These are phyloP conservation scores for Chamaetylas fuelleborni DNA, from an alignment of 2,113 vertebrate genomes.

Conservation along the genomic window DNA sequence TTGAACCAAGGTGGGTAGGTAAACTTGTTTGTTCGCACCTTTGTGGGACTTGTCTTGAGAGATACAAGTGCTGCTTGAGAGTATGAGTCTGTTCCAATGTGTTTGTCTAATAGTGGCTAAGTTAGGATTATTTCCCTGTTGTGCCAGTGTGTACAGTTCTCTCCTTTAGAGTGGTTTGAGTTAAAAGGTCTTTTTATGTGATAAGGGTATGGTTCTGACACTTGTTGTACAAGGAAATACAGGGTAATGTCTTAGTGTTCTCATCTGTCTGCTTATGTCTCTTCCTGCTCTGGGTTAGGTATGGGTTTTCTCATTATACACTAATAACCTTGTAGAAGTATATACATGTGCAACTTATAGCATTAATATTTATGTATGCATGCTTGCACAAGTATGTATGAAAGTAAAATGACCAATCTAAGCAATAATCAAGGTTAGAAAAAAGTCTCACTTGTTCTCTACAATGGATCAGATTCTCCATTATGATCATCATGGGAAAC, in stretches of 20 bases:
- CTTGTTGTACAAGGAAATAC: background rate
- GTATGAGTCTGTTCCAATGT: background rate
- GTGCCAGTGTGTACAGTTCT: background rate
- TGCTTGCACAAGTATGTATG: background rate
- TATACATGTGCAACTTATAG: background rate
- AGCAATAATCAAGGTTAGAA: background rate
- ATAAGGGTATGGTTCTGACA: background rate
- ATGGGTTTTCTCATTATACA: background rate
- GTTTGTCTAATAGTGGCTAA: background rate
- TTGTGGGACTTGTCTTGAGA: background rate
- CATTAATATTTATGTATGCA: background rate
- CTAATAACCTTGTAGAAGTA: background rate
- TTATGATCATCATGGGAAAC: background rate
- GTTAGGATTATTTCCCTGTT: background rate
- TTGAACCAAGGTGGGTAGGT: background rate
- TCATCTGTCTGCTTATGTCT: background rate
- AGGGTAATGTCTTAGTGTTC: background rate
- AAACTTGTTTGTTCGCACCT: background rate
- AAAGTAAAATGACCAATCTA: background rate
- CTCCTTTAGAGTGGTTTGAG: background rate
- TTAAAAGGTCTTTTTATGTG: background rate
- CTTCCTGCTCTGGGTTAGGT: background rate
- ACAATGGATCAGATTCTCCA: background rate
- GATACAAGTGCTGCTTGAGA: background rate
- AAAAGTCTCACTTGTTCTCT: background rate